Conservation (phyloP, 2,888 invertebrate species). For the Bursaphelenchus okinawaensis region DNA sequence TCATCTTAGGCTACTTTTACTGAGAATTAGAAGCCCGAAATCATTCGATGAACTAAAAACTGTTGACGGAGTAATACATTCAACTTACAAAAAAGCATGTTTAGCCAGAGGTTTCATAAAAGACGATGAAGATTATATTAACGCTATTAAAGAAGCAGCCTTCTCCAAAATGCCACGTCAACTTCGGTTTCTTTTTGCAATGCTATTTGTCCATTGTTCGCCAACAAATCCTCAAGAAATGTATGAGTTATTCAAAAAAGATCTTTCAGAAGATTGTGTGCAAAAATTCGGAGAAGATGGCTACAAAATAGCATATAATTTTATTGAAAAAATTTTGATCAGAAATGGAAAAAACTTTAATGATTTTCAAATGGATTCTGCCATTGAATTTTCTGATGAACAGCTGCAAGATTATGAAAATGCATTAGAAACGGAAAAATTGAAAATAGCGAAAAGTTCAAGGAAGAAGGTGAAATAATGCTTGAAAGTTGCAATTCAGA, state of each 20-base stretch:
- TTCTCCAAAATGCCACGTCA: not conserved
- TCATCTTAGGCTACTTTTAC: slow-evolving; percentile 5
- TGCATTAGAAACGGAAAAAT: no score
- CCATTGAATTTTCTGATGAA: not conserved
- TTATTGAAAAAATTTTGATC: not conserved
- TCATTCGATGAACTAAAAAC: slow-evolving; percentile 12
- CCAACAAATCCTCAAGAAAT: slow-evolving; percentile 4
- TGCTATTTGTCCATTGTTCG: not conserved
- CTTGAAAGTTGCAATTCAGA: not conserved
- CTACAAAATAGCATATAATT: not conserved
- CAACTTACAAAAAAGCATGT: slow-evolving; percentile 12
- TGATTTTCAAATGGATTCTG: not conserved
- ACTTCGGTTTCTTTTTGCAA: slow-evolving; percentile 13
- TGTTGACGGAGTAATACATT: not conserved
- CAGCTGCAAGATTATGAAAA: no score
- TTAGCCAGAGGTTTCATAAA: slow-evolving; percentile 17
- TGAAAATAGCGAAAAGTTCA: not conserved
- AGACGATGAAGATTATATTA: slow-evolving; percentile 1
- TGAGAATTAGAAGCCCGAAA: slow-evolving; percentile 11
- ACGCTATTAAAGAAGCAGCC: slow-evolving; percentile 13
- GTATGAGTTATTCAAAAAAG: not conserved
- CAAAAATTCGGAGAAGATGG: not conserved
- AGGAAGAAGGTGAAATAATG: slow-evolving; percentile 5
- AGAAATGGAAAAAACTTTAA: not conserved
- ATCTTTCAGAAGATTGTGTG: slow-evolving; percentile 10